Percentiles rank a stretch among this genome's conserved stretches.
These are phyloP conservation scores for Stomatorhinus walkeri DNA, from an alignment of 2,797 vertebrate genomes.

Conservation along the genomic window DNA sequence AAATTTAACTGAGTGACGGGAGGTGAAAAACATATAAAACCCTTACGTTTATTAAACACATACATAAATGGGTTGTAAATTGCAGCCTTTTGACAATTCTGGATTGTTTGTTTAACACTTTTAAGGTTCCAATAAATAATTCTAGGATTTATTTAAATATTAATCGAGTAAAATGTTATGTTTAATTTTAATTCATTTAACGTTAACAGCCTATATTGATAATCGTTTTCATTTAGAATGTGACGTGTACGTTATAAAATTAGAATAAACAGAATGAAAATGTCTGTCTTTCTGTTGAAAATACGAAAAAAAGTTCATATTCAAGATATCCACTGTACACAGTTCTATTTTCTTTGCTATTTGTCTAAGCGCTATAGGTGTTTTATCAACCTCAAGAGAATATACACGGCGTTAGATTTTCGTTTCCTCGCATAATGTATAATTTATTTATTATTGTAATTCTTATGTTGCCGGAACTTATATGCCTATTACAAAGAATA, in stretches of 20 bases:
- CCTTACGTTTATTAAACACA: neutral
- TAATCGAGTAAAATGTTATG: neutral
- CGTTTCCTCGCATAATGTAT: neutral
- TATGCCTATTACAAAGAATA: neutral
- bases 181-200: neutral
- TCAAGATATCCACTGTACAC: neutral
- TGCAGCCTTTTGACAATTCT: neutral
- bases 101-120: neutral
- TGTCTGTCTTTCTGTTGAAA: neutral
- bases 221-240: neutral
- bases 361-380: neutral
- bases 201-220: neutral
- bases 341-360: neutral
- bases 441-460: neutral
- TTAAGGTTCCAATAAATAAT: neutral
- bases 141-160: neutral
- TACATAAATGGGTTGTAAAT: neutral
- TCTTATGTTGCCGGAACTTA: neutral
- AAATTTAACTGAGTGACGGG: slow-evolving; percentile 3
- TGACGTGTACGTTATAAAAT: neutral
- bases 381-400: neutral
- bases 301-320: neutral
- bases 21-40: neutral
- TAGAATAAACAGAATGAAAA: neutral
- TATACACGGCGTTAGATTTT: neutral